A percentile compares a stretch with the other conserved stretches of the same genome.
Conservation (phyloP, 2,888 invertebrate genomes). For the Laothoe populi region DNA sequence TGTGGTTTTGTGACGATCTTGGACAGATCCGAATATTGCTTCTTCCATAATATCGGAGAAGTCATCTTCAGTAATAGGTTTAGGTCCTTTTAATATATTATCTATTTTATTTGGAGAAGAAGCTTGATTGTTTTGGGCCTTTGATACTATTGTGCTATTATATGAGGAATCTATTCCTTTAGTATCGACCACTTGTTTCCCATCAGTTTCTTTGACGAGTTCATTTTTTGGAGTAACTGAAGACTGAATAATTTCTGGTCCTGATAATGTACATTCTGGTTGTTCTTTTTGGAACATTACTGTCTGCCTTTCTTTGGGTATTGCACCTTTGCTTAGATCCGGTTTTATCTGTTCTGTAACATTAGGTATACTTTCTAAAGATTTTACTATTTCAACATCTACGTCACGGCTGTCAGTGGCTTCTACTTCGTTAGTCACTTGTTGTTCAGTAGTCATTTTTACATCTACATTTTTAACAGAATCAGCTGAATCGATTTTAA, state of each 20-base stretch:
- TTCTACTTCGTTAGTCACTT: neutral
- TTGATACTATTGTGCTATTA: neutral
- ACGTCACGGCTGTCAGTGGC: neutral
- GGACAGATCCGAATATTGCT: slow-evolving; percentile 87
- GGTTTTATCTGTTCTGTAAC: neutral
- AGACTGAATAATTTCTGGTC: neutral
- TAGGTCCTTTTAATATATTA: neutral
- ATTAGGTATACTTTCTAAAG: neutral
- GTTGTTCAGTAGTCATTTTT: neutral
- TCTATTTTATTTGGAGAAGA: no score
- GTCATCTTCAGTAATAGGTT: slow-evolving; percentile 38
- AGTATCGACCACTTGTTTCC: neutral
- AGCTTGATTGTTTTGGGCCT: neutral
- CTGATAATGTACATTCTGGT: neutral
- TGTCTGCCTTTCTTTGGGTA: neutral
- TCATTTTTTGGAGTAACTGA: neutral
- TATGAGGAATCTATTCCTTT: neutral
- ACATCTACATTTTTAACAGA: slow-evolving; percentile 4
- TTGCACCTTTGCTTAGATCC: neutral
- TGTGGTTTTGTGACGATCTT: slow-evolving; percentile 72
- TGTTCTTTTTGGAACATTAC: neutral
- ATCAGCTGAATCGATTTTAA: slow-evolving; percentile 19
- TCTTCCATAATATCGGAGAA: slow-evolving; percentile 70
- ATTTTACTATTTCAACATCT: neutral
- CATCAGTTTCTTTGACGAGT: neutral